Evolutionary conservation across 1,140 invertebrate species (phyloP).

Genomic region (Leptopilina boulardi): DNA sequence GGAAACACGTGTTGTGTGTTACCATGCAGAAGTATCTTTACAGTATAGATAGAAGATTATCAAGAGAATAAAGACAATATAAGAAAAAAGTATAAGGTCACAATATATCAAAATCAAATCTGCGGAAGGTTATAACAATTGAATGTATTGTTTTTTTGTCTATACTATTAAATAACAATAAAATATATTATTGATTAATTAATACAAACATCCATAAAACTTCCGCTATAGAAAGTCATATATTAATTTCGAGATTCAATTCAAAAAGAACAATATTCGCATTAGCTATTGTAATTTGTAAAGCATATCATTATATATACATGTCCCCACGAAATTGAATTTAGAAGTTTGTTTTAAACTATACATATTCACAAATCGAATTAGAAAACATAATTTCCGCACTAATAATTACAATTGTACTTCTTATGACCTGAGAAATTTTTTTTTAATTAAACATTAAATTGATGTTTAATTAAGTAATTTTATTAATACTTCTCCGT

Average conservation of each 20-base stretch:
- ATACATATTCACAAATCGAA: not conserved
- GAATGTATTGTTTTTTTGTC: too few species aligned
- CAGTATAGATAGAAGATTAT: not conserved
- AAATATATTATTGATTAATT: not conserved
- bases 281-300: not conserved
- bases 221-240: not conserved
- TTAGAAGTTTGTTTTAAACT: not conserved
- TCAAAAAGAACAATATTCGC: not conserved
- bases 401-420: conserved; percentile 9
- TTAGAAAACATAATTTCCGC: conserved; percentile 15
- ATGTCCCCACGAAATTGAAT: not conserved
- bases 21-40: not conserved
- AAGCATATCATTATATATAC: conserved; percentile 10
- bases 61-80: not conserved
- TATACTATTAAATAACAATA: too few species aligned
- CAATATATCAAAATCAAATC: not conserved
- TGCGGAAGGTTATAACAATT: not conserved
- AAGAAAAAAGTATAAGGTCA: not conserved
- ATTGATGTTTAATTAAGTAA: not conserved
- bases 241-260: not conserved
- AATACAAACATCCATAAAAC: not conserved
- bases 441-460: not conserved
- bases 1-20: conserved; percentile 22
- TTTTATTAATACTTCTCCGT: too few species aligned
- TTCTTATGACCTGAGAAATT: not conserved